Conservation (phyloP, 1,140 invertebrate species). For the Rhagoletis zephyria region DNA sequence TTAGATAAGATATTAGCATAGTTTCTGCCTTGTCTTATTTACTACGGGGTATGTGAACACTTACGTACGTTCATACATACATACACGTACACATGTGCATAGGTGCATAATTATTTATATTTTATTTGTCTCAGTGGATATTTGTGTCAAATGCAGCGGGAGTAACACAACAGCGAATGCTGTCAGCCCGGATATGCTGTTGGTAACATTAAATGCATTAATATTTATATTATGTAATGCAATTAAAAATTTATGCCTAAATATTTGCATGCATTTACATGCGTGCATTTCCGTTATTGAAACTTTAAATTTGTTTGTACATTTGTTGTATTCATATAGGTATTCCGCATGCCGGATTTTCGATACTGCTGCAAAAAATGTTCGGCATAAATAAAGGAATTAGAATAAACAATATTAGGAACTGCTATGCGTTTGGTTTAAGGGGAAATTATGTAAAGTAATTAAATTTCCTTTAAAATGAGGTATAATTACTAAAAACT, state of each 20-base stretch:
- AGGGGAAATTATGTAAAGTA: no score
- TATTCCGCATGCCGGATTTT: not conserved
- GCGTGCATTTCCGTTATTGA: conserved; percentile 20
- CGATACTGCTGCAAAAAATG: not conserved
- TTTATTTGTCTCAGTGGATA: conserved; percentile 6
- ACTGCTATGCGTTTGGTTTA: no score
- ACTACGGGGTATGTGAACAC: not conserved
- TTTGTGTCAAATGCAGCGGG: conserved; percentile 31
- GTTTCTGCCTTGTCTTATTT: not conserved
- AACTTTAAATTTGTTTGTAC: conserved; percentile 15
- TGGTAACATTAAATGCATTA: not conserved
- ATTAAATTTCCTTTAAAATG: no score
- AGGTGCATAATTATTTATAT: not conserved
- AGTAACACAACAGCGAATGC: conserved; percentile 12
- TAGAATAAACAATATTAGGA: no score
- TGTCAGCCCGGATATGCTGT: conserved; percentile 8
- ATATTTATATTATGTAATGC: conserved; percentile 28
- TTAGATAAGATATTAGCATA: no score
- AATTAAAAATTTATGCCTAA: not conserved
- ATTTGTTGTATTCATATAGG: not conserved
- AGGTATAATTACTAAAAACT: no score
- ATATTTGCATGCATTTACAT: not conserved
- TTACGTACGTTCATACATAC: not conserved
- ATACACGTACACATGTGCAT: not conserved
- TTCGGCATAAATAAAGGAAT: not conserved